Percentiles rank a stretch among this genome's conserved stretches.
These are phyloP conservation scores for Capra hircus DNA, from an alignment of 2,113 vertebrate genomes.

Conservation along the genomic window DNA sequence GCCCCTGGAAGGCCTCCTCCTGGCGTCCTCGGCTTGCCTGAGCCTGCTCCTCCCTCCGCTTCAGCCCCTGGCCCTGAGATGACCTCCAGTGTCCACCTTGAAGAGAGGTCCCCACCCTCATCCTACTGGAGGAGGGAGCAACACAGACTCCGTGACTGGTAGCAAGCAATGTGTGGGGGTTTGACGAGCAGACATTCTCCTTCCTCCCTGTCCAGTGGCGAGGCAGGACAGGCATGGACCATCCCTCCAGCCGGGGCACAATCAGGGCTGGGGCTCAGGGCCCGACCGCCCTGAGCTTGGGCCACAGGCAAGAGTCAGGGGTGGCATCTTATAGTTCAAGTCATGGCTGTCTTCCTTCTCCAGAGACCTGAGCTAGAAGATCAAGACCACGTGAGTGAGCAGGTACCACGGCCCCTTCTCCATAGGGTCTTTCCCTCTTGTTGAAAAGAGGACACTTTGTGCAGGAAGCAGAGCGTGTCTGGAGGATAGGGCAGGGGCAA, in stretches of 20 bases:
- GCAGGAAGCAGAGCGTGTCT: fast-evolving
- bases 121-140: neutral
- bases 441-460: no score
- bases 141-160: fast-evolving
- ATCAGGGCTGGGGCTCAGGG: neutral
- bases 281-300: neutral
- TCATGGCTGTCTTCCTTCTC: neutral
- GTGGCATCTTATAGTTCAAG: neutral
- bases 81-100: neutral
- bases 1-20: fast-evolving
- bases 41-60: fast-evolving
- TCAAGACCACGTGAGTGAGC: fast-evolving
- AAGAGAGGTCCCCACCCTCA: neutral
- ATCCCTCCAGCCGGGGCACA: fast-evolving
- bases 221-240: neutral
- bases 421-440: neutral
- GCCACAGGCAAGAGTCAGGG: no score
- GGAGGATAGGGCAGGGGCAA: neutral
- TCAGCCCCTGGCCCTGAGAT: fast-evolving
- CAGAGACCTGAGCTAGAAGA: neutral
- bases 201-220: fast-evolving
- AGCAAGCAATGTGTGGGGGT: fast-evolving
- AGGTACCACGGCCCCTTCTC: neutral
- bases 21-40: neutral
- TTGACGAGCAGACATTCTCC: fast-evolving